Evolutionary conservation across 2,113 vertebrate genomes (phyloP).

Genomic region (Oxygymnocypris stewartii): DNA sequence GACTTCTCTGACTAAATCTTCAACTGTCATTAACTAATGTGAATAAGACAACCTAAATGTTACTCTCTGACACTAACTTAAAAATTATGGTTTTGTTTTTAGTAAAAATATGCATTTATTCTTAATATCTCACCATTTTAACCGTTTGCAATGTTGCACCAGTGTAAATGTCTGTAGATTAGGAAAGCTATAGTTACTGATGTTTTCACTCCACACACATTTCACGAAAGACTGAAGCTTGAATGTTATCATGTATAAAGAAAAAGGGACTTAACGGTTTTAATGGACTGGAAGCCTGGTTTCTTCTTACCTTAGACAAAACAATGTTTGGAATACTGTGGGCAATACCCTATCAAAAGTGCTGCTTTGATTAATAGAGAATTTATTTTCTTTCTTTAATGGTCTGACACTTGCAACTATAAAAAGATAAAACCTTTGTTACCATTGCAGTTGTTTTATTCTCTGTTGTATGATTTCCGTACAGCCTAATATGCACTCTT

Average conservation of each 20-base stretch:
- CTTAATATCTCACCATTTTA: slow-evolving; percentile 1
- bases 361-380: slow-evolving; percentile 66
- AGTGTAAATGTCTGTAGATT: slow-evolving; percentile 15
- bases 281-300: slow-evolving; percentile 23
- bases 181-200: slow-evolving; percentile 30
- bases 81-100: neutral
- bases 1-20: slow-evolving; percentile 40
- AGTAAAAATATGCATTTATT: neutral
- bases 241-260: slow-evolving; percentile 27
- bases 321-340: slow-evolving; percentile 70
- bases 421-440: slow-evolving; percentile 45
- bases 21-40: slow-evolving; percentile 1
- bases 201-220: neutral
- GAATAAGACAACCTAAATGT: slow-evolving; percentile 16
- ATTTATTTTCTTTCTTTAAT: slow-evolving; percentile 60
- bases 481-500: slow-evolving; percentile 62
- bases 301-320: neutral
- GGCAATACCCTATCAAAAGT: slow-evolving; percentile 68
- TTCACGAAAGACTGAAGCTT: slow-evolving; percentile 17
- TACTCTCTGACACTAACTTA: slow-evolving; percentile 5
- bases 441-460: slow-evolving; percentile 49
- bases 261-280: slow-evolving; percentile 42
- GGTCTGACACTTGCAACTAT: slow-evolving; percentile 46
- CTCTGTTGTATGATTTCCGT: slow-evolving; percentile 62
- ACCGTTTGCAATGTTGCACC: slow-evolving; percentile 29